phyloP scores from a whole-genome alignment of 2,888 invertebrate genomes.

The Drosophila buzzatii region DNA sequence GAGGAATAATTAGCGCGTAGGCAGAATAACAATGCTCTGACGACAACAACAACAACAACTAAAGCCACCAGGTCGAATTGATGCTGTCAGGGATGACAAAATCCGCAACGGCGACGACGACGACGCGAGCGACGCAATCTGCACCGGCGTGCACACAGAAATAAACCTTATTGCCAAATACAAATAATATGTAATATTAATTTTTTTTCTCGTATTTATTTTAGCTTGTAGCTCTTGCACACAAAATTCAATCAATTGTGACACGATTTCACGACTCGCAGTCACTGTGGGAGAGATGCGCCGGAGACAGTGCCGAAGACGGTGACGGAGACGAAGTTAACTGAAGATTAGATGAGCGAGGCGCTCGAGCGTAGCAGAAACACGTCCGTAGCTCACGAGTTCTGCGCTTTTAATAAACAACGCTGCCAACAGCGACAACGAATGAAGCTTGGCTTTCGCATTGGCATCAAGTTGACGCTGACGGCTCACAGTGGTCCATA shows the following conservation, averaged over 20 bases:
- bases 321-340: conserved; percentile 26
- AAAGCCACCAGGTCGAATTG: conserved; percentile 14
- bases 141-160: conserved; percentile 52
- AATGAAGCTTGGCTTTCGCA: conserved; percentile 64
- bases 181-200: conserved; percentile 75
- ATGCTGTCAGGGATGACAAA: conserved; percentile 51
- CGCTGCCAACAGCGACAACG: conserved; percentile 58
- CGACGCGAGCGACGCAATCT: conserved; percentile 43
- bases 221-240: conserved; percentile 50
- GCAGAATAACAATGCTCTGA: conserved; percentile 63
- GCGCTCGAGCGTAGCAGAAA: conserved; percentile 70
- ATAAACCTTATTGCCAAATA: conserved; percentile 67
- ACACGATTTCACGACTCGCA: conserved; percentile 77
- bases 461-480: conserved; percentile 25
- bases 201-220: conserved; percentile 55
- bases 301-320: conserved; percentile 32
- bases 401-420: conserved; percentile 82
- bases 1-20: conserved; percentile 72
- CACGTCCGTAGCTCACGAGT: conserved; percentile 83
- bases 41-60: conserved; percentile 3
- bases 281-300: conserved; percentile 32
- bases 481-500: conserved; percentile 41
- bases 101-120: conserved; percentile 31
- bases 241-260: conserved; percentile 74
- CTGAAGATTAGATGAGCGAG: conserved; percentile 53